Evolutionary conservation across 1,140 invertebrate genomes (phyloP).

Genomic region (Apolygus lucorum): DNA sequence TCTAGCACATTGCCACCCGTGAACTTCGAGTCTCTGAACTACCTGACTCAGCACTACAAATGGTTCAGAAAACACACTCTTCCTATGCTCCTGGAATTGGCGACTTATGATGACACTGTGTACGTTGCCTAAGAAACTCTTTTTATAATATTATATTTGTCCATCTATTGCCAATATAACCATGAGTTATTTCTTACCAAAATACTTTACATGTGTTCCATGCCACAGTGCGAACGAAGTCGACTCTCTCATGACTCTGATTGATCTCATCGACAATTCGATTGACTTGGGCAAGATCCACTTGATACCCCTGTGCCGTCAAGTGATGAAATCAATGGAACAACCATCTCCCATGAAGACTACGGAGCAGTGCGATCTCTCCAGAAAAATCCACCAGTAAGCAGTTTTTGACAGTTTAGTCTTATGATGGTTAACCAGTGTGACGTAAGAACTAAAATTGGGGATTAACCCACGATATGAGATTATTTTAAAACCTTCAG

Average conservation of each 20-base stretch:
- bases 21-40: slow-evolving; percentile 21
- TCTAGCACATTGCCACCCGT: slow-evolving; percentile 18
- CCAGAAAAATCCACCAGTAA: slow-evolving; percentile 23
- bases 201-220: no score
- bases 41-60: slow-evolving; percentile 30
- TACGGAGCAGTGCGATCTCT: slow-evolving; percentile 21
- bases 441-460: no score
- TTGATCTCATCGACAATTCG: slow-evolving; percentile 18
- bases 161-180: no score
- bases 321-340: slow-evolving; percentile 2
- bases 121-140: no score
- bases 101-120: no score
- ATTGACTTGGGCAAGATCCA: slow-evolving; percentile 14
- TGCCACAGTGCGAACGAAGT: neutral
- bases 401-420: no score
- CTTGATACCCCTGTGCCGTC: slow-evolving; percentile 18
- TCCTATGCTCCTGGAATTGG: slow-evolving; percentile 22
- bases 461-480: no score
- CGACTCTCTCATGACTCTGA: neutral
- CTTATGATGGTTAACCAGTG: no score
- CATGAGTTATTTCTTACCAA: no score
- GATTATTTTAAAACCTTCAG: no score
- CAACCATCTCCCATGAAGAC: slow-evolving; percentile 16
- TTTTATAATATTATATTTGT: no score
- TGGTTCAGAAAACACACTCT: slow-evolving; percentile 32